phyloP scores from a whole-genome alignment of 2,888 invertebrate species.

The Amblyjoppa fuscipennis region DNA sequence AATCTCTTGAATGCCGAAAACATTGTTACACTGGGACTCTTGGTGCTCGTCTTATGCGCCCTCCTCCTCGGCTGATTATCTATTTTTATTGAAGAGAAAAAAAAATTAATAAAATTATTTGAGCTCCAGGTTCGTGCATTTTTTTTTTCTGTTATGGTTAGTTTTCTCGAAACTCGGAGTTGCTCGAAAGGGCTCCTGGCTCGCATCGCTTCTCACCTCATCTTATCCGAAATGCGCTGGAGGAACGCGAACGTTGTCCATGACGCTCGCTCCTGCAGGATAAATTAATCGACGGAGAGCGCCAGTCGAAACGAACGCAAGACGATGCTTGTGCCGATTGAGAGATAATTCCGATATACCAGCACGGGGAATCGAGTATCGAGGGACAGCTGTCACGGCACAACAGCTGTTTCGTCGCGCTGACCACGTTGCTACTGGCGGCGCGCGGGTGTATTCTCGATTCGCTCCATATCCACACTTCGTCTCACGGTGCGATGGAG shows the following conservation, averaged over 20 bases:
- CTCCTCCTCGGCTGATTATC: neutral
- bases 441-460: constrained; percentile 16
- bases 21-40: constrained; percentile 85
- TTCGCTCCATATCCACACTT: neutral
- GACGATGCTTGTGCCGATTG: neutral
- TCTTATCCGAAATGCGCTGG: constrained; percentile 31
- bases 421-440: constrained; percentile 2
- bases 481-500: neutral
- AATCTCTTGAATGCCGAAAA: constrained; percentile 92
- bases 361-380: neutral
- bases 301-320: neutral
- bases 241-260: neutral
- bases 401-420: constrained; percentile 40
- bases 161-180: neutral
- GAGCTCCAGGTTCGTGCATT: neutral
- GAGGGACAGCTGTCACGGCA: constrained; percentile 43
- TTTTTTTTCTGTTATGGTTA: neutral
- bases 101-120: neutral
- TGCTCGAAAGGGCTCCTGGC: neutral
- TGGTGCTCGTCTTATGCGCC: neutral
- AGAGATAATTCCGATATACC: neutral
- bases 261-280: neutral
- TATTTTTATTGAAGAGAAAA: neutral
- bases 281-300: neutral
- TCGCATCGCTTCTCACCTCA: constrained; percentile 40